A percentile compares a stretch with the other conserved stretches of the same genome.
Evolutionary conservation across 2,113 vertebrate species (phyloP).

Genomic region (Saguinus imperator): DNA sequence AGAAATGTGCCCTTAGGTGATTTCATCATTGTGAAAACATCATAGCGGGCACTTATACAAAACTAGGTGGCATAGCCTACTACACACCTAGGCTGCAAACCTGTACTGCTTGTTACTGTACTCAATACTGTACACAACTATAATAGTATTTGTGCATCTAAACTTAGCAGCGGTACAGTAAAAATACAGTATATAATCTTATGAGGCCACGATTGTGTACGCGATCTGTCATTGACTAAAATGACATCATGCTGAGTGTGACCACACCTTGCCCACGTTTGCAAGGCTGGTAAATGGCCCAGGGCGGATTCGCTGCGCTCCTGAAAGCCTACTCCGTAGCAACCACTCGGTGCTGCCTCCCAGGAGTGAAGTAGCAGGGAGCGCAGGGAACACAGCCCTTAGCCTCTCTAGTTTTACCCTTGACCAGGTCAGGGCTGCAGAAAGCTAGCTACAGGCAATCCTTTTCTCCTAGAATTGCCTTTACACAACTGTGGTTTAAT

Average conservation of each 20-base stretch:
- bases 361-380: fast-evolving
- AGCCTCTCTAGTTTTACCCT: neutral
- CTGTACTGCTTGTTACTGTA: neutral
- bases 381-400: fast-evolving
- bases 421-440: neutral
- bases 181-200: neutral
- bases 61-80: neutral
- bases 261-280: neutral
- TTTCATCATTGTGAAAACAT: neutral
- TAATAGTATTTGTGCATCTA: neutral
- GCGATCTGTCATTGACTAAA: neutral
- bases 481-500: fast-evolving
- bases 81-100: neutral
- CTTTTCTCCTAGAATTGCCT: fast-evolving
- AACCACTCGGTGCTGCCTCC: fast-evolving
- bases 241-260: neutral
- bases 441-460: fast-evolving
- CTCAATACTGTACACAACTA: neutral
- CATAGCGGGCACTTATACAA: neutral
- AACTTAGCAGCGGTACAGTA: neutral
- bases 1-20: neutral
- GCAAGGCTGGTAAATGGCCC: neutral
- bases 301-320: neutral
- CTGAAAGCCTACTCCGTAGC: neutral
- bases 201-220: neutral